Percentiles rank a stretch among this genome's conserved stretches.
Evolutionary conservation across 30 jellyfish, hydroid and myxozoan genomes (phyloP).

Genomic region (Turritopsis dohrnii): DNA sequence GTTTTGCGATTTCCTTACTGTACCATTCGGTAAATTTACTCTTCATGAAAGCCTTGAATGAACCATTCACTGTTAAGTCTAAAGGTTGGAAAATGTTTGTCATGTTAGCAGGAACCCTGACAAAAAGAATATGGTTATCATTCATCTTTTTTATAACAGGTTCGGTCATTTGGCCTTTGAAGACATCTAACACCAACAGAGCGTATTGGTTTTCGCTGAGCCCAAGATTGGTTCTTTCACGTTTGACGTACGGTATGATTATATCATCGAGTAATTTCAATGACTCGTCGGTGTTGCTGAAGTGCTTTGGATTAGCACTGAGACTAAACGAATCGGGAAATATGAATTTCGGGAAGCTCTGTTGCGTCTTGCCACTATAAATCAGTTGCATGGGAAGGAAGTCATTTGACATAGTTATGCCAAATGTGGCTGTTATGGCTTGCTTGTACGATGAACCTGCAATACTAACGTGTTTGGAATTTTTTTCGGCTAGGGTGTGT

Average conservation of each 20-base stretch:
- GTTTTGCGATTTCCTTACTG: slow-evolving; percentile 12
- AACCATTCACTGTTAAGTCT: slow-evolving; percentile 16
- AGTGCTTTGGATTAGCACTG: slow-evolving; percentile 18
- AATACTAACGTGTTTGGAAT: slow-evolving; percentile 20
- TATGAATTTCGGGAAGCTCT: slow-evolving; percentile 11
- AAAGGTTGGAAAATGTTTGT: slow-evolving; percentile 17
- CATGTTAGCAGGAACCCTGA: slow-evolving; percentile 30
- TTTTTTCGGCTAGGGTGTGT: slow-evolving; percentile 21
- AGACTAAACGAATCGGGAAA: slow-evolving; percentile 20
- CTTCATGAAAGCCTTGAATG: slow-evolving; percentile 10
- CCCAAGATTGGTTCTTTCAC: background rate
- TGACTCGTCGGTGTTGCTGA: slow-evolving; percentile 32
- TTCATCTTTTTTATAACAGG: background rate
- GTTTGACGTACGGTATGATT: slow-evolving; percentile 7
- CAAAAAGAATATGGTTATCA: background rate
- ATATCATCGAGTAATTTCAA: slow-evolving; percentile 15
- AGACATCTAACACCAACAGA: slow-evolving; percentile 8
- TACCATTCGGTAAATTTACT: background rate
- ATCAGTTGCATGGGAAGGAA: slow-evolving; percentile 5
- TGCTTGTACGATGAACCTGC: slow-evolving; percentile 21
- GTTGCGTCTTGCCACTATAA: slow-evolving; percentile 9
- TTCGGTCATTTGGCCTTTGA: slow-evolving; percentile 1
- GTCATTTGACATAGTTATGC: slow-evolving; percentile 4
- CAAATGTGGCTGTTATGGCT: slow-evolving; percentile 31
- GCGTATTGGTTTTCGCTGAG: slow-evolving; percentile 6